phyloP scores from a whole-genome alignment of 2,888 invertebrate species.

The Melipona bicolor region DNA sequence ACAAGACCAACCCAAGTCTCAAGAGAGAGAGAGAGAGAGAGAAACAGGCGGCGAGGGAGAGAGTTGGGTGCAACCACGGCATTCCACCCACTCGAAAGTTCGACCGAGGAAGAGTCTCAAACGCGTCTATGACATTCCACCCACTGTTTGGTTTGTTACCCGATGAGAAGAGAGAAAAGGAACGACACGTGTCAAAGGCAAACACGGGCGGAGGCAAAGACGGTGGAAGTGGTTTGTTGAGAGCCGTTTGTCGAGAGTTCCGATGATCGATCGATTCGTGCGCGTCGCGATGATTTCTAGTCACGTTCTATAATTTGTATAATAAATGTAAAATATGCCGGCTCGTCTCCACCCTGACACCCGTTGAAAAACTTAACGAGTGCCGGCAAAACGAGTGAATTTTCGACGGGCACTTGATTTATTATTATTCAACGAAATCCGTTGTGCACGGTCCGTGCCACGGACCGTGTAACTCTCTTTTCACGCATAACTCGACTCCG shows the following conservation, averaged over 20 bases:
- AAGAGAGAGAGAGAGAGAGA: neutral
- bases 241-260: constrained; percentile 12
- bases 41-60: constrained; percentile 22
- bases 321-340: constrained; percentile 43
- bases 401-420: neutral
- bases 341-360: constrained; percentile 13
- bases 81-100: constrained; percentile 71
- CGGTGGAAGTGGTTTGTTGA: constrained; percentile 33
- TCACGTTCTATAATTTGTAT: constrained; percentile 42
- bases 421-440: constrained; percentile 31
- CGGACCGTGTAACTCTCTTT: constrained; percentile 16
- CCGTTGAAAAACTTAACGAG: constrained; percentile 11
- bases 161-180: constrained; percentile 23
- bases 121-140: constrained; percentile 67
- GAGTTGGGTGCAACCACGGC: constrained; percentile 56
- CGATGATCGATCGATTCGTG: constrained; percentile 55
- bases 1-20: neutral
- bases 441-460: neutral
- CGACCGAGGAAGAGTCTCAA: constrained; percentile 17
- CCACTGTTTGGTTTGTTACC: constrained; percentile 62
- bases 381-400: neutral
- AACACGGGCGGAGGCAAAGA: constrained; percentile 45
- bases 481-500: constrained; percentile 34
- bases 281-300: constrained; percentile 18
- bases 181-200: constrained; percentile 65